Evolutionary conservation across 2,113 vertebrate genomes (phyloP).

Genomic region (Phasianus colchicus): DNA sequence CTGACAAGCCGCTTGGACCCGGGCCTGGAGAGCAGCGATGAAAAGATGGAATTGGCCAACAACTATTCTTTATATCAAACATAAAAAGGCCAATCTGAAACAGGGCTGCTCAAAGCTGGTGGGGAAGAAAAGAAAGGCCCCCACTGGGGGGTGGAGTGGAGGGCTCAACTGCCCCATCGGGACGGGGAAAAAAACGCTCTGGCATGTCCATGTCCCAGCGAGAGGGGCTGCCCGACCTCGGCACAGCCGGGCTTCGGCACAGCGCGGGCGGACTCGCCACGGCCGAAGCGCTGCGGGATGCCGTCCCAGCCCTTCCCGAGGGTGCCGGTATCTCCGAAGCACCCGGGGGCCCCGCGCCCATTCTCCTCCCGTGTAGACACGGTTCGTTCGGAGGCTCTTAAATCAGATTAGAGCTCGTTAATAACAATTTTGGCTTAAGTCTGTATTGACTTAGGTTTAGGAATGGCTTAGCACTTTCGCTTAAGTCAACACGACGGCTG

Average conservation of each 20-base stretch:
- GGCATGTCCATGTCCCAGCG: neutral
- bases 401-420: constrained; percentile 67
- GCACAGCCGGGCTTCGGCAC: neutral
- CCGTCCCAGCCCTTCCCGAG: neutral
- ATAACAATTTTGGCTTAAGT: constrained; percentile 73
- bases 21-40: constrained; percentile 88
- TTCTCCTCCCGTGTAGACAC: neutral
- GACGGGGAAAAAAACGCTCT: neutral
- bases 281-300: too few species aligned
- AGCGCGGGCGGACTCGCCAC: neutral
- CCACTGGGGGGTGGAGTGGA: constrained; percentile 71
- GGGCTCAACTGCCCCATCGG: constrained; percentile 60
- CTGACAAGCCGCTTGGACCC: constrained; percentile 91
- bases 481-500: constrained; percentile 62
- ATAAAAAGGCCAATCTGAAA: constrained; percentile 89
- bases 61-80: constrained; percentile 90
- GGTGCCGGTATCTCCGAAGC: neutral
- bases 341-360: neutral
- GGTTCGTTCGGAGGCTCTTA: constrained; percentile 25
- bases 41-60: constrained; percentile 88
- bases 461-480: constrained; percentile 65
- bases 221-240: neutral
- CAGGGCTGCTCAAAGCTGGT: constrained; percentile 86
- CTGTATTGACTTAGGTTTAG: constrained; percentile 71
- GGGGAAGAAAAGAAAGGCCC: constrained; percentile 80